These are phyloP conservation scores for Drosophila nannoptera DNA, from an alignment of 1,140 invertebrate species.

Conservation along the genomic window DNA sequence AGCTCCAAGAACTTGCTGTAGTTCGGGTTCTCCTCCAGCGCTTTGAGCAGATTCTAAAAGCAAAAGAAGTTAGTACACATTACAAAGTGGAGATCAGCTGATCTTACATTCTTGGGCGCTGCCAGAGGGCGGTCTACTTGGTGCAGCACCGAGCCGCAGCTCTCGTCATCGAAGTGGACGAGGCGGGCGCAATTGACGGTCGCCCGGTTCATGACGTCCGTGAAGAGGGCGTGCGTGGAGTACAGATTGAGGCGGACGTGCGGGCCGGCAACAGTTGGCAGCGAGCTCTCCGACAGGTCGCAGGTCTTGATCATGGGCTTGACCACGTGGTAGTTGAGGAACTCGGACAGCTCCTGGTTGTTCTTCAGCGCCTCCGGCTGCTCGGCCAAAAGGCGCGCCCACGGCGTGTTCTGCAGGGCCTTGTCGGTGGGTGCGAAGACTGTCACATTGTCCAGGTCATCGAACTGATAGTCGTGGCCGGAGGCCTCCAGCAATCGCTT, in stretches of 20 bases:
- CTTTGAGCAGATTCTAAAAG: constrained; percentile 62
- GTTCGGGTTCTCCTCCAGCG: constrained; percentile 70
- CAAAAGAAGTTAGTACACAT: neutral
- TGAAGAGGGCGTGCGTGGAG: constrained; percentile 81
- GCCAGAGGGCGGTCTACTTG: constrained; percentile 81
- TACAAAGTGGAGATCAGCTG: neutral
- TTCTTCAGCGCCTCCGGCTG: constrained; percentile 73
- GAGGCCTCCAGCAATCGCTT: constrained; percentile 80
- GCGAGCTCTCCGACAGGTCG: constrained; percentile 80
- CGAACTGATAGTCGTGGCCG: constrained; percentile 81
- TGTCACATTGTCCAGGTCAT: constrained; percentile 82
- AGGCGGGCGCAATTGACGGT: constrained; percentile 84
- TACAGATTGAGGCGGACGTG: constrained; percentile 82
- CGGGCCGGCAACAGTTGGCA: constrained; percentile 79
- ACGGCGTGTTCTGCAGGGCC: constrained; percentile 80
- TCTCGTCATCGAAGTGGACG: constrained; percentile 82
- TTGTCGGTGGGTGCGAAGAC: constrained; percentile 84
- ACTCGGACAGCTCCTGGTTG: constrained; percentile 80
- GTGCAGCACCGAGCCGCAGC: constrained; percentile 83
- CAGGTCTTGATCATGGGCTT: constrained; percentile 80
- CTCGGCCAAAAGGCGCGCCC: constrained; percentile 76
- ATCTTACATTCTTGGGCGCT: constrained; percentile 79
- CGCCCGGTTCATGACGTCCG: constrained; percentile 80
- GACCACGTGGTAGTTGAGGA: constrained; percentile 82
- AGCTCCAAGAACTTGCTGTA: constrained; percentile 76